Percentiles rank a stretch among this genome's conserved stretches.
These are phyloP conservation scores for Tragopan temminckii DNA, from an alignment of 2,797 vertebrate genomes.

Conservation along the genomic window DNA sequence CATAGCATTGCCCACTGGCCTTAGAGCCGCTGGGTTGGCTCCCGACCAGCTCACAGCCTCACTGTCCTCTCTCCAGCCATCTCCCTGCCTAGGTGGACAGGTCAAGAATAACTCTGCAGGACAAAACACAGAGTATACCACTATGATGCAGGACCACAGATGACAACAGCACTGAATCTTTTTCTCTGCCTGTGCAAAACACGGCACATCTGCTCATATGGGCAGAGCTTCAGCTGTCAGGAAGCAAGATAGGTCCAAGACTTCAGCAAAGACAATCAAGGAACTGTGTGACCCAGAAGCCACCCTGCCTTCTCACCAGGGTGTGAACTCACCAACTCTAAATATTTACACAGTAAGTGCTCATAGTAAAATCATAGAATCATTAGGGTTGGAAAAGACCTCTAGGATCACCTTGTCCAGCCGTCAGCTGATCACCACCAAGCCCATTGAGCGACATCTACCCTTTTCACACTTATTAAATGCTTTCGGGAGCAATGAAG, in stretches of 20 bases:
- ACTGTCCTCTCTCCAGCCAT: neutral
- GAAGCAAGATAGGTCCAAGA: neutral
- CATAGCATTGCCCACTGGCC: neutral
- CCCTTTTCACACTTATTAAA: neutral
- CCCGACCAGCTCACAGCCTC: neutral
- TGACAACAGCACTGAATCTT: neutral
- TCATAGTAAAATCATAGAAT: neutral
- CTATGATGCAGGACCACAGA: rapidly evolving
- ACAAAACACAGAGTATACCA: neutral
- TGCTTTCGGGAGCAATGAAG: neutral
- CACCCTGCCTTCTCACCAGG: neutral
- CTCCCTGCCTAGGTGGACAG: neutral
- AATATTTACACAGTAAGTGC: neutral
- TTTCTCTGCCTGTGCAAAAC: neutral
- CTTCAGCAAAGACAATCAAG: neutral
- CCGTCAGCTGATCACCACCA: no score
- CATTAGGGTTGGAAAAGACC: no score
- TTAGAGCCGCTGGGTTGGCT: neutral
- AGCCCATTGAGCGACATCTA: no score
- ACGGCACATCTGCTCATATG: neutral
- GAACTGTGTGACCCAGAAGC: neutral
- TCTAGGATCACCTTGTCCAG: no score
- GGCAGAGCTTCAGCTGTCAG: neutral
- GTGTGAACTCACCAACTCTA: neutral
- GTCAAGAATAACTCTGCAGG: neutral